Conservation (phyloP, 64 coral and sea anemone genomes). For the Acropora yongei region DNA sequence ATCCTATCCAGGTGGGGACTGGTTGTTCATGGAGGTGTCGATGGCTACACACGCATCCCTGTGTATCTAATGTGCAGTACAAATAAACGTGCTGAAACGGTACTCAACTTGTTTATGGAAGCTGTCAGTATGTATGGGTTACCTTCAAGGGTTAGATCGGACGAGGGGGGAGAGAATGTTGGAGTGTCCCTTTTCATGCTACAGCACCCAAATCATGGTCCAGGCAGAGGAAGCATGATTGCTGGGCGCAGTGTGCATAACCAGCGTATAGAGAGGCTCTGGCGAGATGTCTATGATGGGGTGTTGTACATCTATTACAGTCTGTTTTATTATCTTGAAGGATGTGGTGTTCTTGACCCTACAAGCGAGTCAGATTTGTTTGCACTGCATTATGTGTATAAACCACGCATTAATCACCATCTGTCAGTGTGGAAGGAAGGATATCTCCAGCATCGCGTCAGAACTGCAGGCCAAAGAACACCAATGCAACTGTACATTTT, state of each 20-base stretch:
- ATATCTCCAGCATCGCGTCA: conserved; percentile 40
- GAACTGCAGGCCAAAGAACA: conserved; percentile 66
- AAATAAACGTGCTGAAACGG: conserved; percentile 41
- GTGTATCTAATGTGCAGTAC: conserved; percentile 34
- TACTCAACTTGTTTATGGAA: conserved; percentile 37
- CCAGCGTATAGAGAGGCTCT: conserved; percentile 32
- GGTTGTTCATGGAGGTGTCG: conserved; percentile 35
- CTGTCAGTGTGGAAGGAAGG: conserved; percentile 28
- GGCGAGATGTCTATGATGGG: conserved; percentile 63
- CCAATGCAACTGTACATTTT: conserved; percentile 63
- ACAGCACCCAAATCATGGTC: conserved; percentile 41
- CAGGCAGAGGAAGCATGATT: too few species aligned
- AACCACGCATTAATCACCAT: conserved; percentile 22
- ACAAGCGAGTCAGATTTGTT: conserved; percentile 58
- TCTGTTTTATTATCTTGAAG: conserved; percentile 60
- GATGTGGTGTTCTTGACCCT: conserved; percentile 44
- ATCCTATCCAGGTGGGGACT: conserved; percentile 39
- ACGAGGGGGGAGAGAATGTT: conserved; percentile 60
- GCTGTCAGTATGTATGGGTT: conserved; percentile 28
- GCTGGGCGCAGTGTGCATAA: too few species aligned
- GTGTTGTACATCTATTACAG: conserved; percentile 56
- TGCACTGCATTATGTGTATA: conserved; percentile 57
- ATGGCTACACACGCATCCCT: conserved; percentile 56
- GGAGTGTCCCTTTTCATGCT: conserved; percentile 45
- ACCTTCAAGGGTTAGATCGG: conserved; percentile 50